Evolutionary conservation across 2,888 invertebrate species (phyloP), one percentile per base, ranked within the genome.

Genomic region (Lasioglossum villosulum): DNA sequence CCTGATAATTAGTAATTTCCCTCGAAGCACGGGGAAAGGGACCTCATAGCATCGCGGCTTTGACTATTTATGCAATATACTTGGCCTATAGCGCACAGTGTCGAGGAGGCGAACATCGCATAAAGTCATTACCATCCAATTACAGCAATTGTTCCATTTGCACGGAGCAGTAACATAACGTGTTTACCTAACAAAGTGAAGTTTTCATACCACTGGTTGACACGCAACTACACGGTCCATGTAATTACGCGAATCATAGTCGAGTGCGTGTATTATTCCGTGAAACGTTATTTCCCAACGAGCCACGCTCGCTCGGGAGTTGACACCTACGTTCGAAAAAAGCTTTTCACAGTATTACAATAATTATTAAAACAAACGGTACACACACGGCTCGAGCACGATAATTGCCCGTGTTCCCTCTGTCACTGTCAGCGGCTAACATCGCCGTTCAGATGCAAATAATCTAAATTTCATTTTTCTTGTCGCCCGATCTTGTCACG

Each of bases 401-500:
- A 48, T 68, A 48, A 70, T 68, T 37, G 68, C 1, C 75, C 52
- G 72, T 71, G 30, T 14, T 76, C 73, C 12, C 37, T 71, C 59
- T 19, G 1, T 52, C 59, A 45, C 39, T 16, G 30, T 34, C 56
- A 52, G 16, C n/a, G 68, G 34, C 42, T 30, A 59, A 23, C 73
- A 39, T n/a, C 72, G 1, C 19, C 30, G 4, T 34, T 34, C 63
- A 45, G 42, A 70, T 56, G 48, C 34, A 56, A 37, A 68, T 48
- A 45, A 34, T 68, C 27, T 71, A 16, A n/a, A 72, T 72, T 72
- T 75, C 37, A 39, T 73, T 72, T 19, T 68, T 63, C 66, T 14
- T 73, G 59, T 74, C 45, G 37, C 23, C 27, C 56, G 71, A 68
- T 88, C 59, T 75, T 52, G 81, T 88, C 84, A 88, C 88, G 86